phyloP scores from a whole-genome alignment of 2,888 invertebrate species.

The Bhutanitis thaidina region DNA sequence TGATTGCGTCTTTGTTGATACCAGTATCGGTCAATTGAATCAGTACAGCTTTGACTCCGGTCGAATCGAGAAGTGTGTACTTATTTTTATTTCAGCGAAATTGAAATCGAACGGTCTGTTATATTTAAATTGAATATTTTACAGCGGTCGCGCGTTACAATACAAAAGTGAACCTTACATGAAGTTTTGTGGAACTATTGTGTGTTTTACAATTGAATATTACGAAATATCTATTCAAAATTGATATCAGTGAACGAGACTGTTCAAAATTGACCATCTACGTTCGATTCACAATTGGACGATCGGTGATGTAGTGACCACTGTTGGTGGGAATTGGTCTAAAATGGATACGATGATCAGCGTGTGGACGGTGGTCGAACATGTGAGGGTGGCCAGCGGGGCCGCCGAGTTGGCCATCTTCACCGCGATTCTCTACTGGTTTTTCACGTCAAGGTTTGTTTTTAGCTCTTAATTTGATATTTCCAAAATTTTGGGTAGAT shows the following conservation, averaged over 20 bases:
- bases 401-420: constrained; percentile 81
- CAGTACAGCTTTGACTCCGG: constrained; percentile 24
- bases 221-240: neutral
- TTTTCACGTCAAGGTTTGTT: constrained; percentile 81
- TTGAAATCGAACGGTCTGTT: constrained; percentile 16
- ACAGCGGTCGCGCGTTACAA: neutral
- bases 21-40: constrained; percentile 22
- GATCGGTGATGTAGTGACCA: constrained; percentile 60
- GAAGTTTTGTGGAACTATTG: neutral
- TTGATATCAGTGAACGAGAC: neutral
- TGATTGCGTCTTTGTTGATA: constrained; percentile 27
- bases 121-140: neutral
- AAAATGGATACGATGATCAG: constrained; percentile 70
- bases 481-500: too few species aligned
- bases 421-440: constrained; percentile 81
- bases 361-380: constrained; percentile 72
- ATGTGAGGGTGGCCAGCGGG: constrained; percentile 77
- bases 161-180: neutral
- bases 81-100: neutral
- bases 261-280: constrained; percentile 45
- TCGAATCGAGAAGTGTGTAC: constrained; percentile 20
- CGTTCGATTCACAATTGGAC: constrained; percentile 50
- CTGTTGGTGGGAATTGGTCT: constrained; percentile 38
- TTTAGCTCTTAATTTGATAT: neutral
- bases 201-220: neutral